A percentile compares a stretch with the other conserved stretches of the same genome.
These are phyloP conservation scores for Sylvietta virens DNA, from an alignment of 2,113 vertebrate genomes.

Conservation along the genomic window DNA sequence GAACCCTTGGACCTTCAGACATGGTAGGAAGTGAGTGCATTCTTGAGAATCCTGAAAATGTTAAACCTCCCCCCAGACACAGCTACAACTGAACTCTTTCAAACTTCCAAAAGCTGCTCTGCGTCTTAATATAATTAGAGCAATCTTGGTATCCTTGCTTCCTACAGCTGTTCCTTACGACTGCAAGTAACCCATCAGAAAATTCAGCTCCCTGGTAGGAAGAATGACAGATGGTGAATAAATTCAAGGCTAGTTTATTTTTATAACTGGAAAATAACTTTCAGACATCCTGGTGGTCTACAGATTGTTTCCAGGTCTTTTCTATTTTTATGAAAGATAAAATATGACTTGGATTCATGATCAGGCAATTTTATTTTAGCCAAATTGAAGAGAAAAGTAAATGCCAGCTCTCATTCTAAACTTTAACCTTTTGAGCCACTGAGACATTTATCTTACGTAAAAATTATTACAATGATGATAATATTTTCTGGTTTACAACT, in stretches of 20 bases:
- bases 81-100: neutral
- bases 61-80: neutral
- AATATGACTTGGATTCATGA: constrained; percentile 13
- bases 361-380: constrained; percentile 14
- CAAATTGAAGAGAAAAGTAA: constrained; percentile 12
- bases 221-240: constrained; percentile 47
- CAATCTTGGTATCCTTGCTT: neutral
- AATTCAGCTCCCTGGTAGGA: neutral
- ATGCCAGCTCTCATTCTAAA: constrained; percentile 26
- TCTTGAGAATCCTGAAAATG: neutral
- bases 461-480: constrained; percentile 40
- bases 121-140: constrained; percentile 7
- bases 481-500: constrained; percentile 11
- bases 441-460: neutral
- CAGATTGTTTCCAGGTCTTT: constrained; percentile 49
- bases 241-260: constrained; percentile 49
- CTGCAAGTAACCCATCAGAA: constrained; percentile 3
- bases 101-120: neutral
- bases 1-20: neutral
- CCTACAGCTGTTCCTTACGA: neutral
- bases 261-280: constrained; percentile 52
- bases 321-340: constrained; percentile 50
- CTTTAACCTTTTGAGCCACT: constrained; percentile 24
- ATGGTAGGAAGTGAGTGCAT: neutral
- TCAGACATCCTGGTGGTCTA: constrained; percentile 39